phyloP scores from a whole-genome alignment of 2,113 vertebrate species.

The Recurvirostra avosetta region DNA sequence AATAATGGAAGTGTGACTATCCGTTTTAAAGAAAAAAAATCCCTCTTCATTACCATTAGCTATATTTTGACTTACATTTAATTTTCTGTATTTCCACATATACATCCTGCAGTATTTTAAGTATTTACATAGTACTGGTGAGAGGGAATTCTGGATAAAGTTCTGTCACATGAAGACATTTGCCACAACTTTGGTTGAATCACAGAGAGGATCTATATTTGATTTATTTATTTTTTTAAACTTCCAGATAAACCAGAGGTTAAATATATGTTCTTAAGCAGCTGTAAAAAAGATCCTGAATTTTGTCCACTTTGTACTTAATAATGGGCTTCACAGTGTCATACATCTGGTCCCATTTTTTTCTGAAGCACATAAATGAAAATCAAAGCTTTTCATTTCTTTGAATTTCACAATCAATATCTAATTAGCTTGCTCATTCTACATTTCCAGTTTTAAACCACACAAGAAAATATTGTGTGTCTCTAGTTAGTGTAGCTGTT shows the following conservation, averaged over 20 bases:
- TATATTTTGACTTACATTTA: neutral
- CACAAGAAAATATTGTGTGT: neutral
- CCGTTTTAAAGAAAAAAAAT: neutral
- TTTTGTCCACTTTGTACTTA: constrained; percentile 1
- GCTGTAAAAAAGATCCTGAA: neutral
- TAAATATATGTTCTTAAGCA: neutral
- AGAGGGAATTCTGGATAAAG: neutral
- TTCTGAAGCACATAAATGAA: neutral
- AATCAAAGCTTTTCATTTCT: constrained; percentile 43
- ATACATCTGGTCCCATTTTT: constrained; percentile 5
- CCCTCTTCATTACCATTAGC: neutral
- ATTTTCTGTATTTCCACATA: neutral
- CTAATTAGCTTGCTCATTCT: constrained; percentile 15
- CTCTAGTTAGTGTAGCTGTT: constrained; percentile 6
- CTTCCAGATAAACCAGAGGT: neutral
- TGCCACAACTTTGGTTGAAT: neutral
- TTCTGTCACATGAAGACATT: neutral
- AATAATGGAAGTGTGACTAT: neutral
- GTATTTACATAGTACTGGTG: neutral
- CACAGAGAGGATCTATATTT: neutral
- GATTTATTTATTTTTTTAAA: neutral
- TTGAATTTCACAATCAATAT: constrained; percentile 49
- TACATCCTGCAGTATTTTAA: neutral
- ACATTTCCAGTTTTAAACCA: neutral
- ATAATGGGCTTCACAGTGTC: neutral